phyloP scores from a whole-genome alignment of 2,113 vertebrate species.

The Alligator sinensis region DNA sequence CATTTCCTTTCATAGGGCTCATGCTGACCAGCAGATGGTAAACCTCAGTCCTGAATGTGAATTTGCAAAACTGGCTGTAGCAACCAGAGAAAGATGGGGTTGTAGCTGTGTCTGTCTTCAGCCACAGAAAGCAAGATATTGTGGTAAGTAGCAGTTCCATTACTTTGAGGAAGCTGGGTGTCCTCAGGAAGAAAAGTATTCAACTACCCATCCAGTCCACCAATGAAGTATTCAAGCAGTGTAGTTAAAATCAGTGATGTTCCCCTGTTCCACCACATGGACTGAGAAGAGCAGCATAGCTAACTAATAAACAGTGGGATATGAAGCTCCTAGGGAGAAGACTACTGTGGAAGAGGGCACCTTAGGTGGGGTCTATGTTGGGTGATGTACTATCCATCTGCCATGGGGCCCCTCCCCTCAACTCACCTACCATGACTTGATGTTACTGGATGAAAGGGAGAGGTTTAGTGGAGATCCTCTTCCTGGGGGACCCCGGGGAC shows the following conservation, averaged over 20 bases:
- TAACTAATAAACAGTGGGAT: background rate
- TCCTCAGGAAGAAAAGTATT: background rate
- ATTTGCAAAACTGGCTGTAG: background rate
- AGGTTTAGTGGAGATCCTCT: too few species aligned
- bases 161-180: background rate
- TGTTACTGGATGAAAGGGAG: too few species aligned
- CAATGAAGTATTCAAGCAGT: background rate
- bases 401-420: too few species aligned
- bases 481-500: too few species aligned
- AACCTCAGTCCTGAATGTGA: background rate
- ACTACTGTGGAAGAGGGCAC: background rate
- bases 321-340: background rate
- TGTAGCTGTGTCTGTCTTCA: background rate
- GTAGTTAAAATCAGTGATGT: background rate
- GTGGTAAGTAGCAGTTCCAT: background rate
- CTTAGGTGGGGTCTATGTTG: too few species aligned
- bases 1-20: accelerated
- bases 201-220: accelerated
- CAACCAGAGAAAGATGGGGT: accelerated
- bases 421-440: too few species aligned
- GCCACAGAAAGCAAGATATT: background rate
- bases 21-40: background rate
- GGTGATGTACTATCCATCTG: too few species aligned
- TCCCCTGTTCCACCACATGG: background rate
- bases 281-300: background rate